Base-by-base conservation (phyloP, 2,113 vertebrate species). In the Triplophysa rosa region DNA sequence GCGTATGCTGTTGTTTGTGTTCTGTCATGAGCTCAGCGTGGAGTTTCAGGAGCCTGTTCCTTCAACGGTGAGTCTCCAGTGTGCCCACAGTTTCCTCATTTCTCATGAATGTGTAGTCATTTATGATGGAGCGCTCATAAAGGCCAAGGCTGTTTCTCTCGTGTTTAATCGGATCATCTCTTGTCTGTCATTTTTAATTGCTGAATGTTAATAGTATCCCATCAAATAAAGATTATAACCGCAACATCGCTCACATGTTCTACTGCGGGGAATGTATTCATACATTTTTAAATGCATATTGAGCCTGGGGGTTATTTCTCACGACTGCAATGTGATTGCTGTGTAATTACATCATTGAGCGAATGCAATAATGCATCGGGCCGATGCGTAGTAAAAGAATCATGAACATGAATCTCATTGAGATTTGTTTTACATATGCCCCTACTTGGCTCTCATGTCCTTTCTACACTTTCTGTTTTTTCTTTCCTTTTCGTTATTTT, bases 41-140 rank as follows among this genome's bases (percentile, higher is more conserved):
- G 96, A 96, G 85, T 99, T 99, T 90, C 95, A 98, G 64, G 95
- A 99, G 88, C 96, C 97, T 19, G 97, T 99, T 77, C 90, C 97
- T 78, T 91, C 87, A 86, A 95, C 97, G 90, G 98, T 99, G 92
- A 98, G 98, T 96, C 24, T 23, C 10, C 11, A 12, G 49, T 13
- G 21, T 56, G 8, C 37, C 54, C 65, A 47, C 40, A 63, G 45
- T 24, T 64, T 65, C 73, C 73, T 52, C 45, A 64, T 64, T 65
- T 65, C 42, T 45, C 24, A 65, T 37, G 61, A 72, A 72, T 23
- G 4, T 23, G 4, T 40, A 29, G 59, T 61, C 2, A 4, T 74
- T 62, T 45, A n/a, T 62, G 37, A 63, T 69, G 23, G 19, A 23
- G 37, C 26, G 40, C 11, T 74, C 58, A n/a, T 74, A 13, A 63